Percentiles rank a stretch among this genome's conserved stretches.
Evolutionary conservation across 2,113 vertebrate species (phyloP).

Genomic region (Orthonyx spaldingii): DNA sequence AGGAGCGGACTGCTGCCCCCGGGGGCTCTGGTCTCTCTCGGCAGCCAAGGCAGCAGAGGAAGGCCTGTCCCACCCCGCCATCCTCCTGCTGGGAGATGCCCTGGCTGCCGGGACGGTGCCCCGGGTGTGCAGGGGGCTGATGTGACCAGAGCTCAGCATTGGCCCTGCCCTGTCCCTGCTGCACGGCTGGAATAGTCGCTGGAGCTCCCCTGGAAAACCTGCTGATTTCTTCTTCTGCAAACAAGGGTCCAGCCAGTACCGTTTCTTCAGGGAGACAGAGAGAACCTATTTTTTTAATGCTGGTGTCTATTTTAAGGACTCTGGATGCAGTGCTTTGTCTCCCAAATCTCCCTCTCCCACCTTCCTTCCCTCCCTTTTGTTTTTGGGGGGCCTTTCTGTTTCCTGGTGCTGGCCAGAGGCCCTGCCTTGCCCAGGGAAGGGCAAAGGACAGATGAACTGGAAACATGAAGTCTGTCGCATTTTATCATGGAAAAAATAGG

Average conservation of each 20-base stretch:
- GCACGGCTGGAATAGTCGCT: rapidly evolving
- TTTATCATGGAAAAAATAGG: not conserved
- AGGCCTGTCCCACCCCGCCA: not conserved
- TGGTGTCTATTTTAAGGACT: not conserved
- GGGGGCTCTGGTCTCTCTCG: not conserved
- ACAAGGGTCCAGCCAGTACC: not conserved
- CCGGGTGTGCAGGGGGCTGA: rapidly evolving
- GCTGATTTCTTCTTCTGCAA: slow-evolving; percentile 13
- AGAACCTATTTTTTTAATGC: not conserved
- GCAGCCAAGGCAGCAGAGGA: not conserved
- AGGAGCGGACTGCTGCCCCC: not conserved
- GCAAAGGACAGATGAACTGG: not conserved
- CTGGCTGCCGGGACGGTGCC: not conserved
- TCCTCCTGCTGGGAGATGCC: not conserved
- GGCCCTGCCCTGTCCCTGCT: not conserved
- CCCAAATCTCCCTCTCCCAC: not conserved
- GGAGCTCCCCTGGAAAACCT: not conserved
- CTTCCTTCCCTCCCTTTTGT: rapidly evolving
- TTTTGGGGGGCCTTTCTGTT: not conserved
- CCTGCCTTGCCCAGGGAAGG: not conserved
- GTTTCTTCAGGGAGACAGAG: not conserved
- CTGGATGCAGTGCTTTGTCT: not conserved
- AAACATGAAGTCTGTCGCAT: not conserved
- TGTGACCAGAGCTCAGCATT: not conserved
- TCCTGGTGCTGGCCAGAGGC: not conserved